A percentile compares a stretch with the other conserved stretches of the same genome.
These are phyloP conservation scores for Diadema setosum DNA, from an alignment of 35 echinoderm and acorn worm species.

Conservation along the genomic window DNA sequence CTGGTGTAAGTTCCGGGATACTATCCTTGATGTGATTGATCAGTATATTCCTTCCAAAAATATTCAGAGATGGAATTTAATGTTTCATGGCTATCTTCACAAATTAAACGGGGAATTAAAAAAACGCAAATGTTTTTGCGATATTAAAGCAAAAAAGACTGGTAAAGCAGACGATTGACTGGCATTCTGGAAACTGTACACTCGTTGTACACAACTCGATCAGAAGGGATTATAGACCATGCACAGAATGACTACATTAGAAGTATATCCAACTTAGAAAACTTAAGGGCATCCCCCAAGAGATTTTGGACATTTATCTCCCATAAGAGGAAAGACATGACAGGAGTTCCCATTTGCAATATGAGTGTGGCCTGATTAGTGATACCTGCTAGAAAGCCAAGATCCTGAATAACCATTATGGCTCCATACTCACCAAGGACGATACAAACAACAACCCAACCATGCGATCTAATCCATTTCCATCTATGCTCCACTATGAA, in stretches of 20 bases:
- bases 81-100: conserved; percentile 7
- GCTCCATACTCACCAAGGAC: neutral
- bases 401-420: neutral
- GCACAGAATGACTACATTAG: conserved; percentile 3
- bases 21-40: conserved; percentile 1
- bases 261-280: neutral
- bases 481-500: neutral
- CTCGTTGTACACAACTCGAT: conserved; percentile 1
- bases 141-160: conserved; percentile 18
- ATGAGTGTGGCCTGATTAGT: neutral
- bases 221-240: neutral
- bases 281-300: neutral
- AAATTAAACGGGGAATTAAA: conserved; percentile 18
- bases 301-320: neutral
- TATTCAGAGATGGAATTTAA: neutral
- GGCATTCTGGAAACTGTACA: conserved; percentile 11
- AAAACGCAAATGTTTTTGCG: conserved; percentile 19
- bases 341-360: neutral
- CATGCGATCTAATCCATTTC: neutral
- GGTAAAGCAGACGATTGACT: neutral
- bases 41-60: neutral
- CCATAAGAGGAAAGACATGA: conserved; percentile 11
- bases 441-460: neutral
- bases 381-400: neutral
- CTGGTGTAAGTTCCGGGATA: neutral